These are phyloP conservation scores for Coracias cyanogaster DNA, from an alignment of 2,797 vertebrate genomes.

Conservation along the genomic window DNA sequence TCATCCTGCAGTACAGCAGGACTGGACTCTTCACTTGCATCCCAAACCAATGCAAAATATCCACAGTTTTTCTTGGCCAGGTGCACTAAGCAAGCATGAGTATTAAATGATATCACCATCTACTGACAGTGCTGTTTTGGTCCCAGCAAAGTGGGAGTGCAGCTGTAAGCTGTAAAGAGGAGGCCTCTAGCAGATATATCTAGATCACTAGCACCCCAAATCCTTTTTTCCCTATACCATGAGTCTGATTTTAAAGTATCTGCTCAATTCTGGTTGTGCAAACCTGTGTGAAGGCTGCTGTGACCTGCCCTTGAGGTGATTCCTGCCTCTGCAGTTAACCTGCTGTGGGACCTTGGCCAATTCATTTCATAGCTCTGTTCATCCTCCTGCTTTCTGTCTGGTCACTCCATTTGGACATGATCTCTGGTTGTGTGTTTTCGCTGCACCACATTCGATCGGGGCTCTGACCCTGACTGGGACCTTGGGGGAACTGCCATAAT, in stretches of 20 bases:
- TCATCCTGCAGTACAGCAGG: neutral
- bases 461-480: neutral
- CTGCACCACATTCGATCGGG: neutral
- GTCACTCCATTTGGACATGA: neutral
- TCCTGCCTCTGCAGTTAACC: neutral
- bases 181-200: accelerated
- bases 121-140: neutral
- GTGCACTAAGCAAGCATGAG: neutral
- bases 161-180: neutral
- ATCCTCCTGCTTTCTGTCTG: neutral
- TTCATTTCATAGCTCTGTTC: neutral
- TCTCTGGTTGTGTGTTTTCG: neutral
- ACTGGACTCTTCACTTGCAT: neutral
- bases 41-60: neutral
- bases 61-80: neutral
- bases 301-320: neutral
- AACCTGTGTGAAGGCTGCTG: neutral
- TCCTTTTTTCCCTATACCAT: neutral
- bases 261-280: neutral
- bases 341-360: neutral
- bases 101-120: neutral
- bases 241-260: neutral
- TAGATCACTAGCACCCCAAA: neutral
- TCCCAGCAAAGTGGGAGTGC: neutral
- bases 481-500: neutral